Base-by-base conservation (phyloP, 2,888 invertebrate genomes). In the Synergus japonicus region DNA sequence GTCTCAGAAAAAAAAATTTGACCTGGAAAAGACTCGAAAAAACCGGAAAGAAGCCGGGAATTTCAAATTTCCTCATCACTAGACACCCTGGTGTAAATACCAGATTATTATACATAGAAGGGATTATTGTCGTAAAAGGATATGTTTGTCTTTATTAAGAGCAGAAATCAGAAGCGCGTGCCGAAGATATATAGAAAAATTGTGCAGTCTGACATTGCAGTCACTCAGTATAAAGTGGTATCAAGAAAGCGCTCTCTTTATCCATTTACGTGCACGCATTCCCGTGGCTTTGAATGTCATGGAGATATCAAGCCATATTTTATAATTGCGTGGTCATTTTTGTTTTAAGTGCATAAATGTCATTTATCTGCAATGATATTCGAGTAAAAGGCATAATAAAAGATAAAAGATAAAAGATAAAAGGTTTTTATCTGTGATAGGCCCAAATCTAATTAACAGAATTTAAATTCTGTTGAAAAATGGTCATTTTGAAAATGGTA, bases 211-310 rank as follows among this genome's bases (percentile, higher is more conserved):
- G 69, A 67, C 22, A 67, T 67, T 78, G 13, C 67, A 78, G 64
- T 78, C 76, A 58, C 78, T 69, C 18, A 44, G 43, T 22, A 22
- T 22, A 22, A 22, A 22, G 22, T 22, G 22, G 22, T 22, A 60
- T 60, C 60, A 65, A 76, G 76, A 78, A 76, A 65, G 78, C 54
- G 76, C 65, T 76, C 78, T 79, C 78, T 79, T 79, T 79, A 79
- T 79, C 78, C 78, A 76, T 79, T 79, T 79, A 79, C 37, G 76
- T 66, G 76, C 43, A 66, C 46, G 65, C 78, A 76, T 76, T 79
- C 54, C 18, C 54, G 65, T 64, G 78, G 76, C 78, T 79, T 79
- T 64, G 46, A 63, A 46, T 73, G 41, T 73, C 78, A n/a, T 65
- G 7, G 10, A 37, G 76, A 65, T 79, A 76, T 79, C 76, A 76